phyloP scores from a whole-genome alignment of 2,888 invertebrate genomes.

The Chrysodeixis includens region DNA sequence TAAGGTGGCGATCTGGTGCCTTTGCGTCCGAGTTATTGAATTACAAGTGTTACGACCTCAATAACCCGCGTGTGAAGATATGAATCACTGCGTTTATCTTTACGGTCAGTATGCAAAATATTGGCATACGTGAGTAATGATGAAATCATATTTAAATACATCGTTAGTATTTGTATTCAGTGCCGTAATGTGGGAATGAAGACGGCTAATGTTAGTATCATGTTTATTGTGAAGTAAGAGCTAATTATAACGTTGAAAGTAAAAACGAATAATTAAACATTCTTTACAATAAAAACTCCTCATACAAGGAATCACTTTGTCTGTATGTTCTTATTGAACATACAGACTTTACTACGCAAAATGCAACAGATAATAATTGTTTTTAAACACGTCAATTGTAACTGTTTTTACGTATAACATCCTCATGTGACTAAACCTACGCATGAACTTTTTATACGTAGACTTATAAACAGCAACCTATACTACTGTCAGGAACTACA shows the following conservation, averaged over 20 bases:
- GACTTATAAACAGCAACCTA: neutral
- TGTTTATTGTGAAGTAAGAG: conserved; percentile 13
- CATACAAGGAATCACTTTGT: neutral
- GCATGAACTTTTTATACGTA: neutral
- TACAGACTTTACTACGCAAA: neutral
- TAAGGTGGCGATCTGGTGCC: conserved; percentile 26
- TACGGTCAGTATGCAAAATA: conserved; percentile 27
- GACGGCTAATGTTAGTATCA: conserved; percentile 22
- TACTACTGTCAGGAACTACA: neutral
- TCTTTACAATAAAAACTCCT: neutral
- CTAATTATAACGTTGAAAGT: conserved; percentile 4
- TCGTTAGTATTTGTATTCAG: conserved; percentile 9
- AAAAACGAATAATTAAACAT: neutral
- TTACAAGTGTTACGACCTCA: conserved; percentile 15
- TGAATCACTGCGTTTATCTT: conserved; percentile 44
- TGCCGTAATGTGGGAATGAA: conserved; percentile 27
- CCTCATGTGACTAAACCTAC: no score
- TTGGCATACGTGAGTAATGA: conserved; percentile 22
- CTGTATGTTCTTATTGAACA: neutral
- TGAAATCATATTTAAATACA: conserved; percentile 35
- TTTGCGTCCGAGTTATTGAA: conserved; percentile 35
- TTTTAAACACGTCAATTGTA: no score
- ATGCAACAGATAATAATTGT: neutral
- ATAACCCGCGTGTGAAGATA: conserved; percentile 24
- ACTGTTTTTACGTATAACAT: no score